These are phyloP conservation scores for Dasyornis broadbenti DNA, from an alignment of 2,113 vertebrate genomes.

Conservation along the genomic window DNA sequence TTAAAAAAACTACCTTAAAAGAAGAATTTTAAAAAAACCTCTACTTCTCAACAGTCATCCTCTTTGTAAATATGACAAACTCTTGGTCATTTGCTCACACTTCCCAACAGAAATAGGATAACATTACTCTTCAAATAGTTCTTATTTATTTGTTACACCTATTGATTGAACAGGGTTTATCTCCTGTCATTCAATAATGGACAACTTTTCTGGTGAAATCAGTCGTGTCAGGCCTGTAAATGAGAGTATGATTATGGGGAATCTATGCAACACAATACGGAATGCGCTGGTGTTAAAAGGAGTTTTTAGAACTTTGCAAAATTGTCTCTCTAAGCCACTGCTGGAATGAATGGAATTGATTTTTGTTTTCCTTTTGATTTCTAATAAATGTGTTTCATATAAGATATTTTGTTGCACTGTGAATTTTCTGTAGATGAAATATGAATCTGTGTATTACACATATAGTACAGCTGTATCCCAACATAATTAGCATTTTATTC, in stretches of 20 bases:
- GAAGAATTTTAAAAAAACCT: not conserved
- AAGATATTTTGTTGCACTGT: not conserved
- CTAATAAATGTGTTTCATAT: not conserved
- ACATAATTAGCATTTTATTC: not conserved
- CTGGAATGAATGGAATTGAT: not conserved
- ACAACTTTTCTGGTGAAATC: conserved; percentile 47
- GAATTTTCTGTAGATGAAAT: not conserved
- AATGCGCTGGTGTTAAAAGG: not conserved
- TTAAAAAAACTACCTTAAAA: conserved; percentile 51
- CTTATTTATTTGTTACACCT: conserved; percentile 48
- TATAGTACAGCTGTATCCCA: not conserved
- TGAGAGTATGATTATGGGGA: not conserved
- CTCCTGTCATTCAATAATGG: conserved; percentile 45
- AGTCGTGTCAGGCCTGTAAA: conserved; percentile 24
- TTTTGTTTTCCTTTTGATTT: conserved; percentile 38
- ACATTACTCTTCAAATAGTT: conserved; percentile 57
- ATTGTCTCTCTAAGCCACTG: not conserved
- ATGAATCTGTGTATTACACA: not conserved
- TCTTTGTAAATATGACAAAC: conserved; percentile 44
- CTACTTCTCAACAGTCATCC: conserved; percentile 14
- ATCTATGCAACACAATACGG: not conserved
- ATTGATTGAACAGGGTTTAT: conserved; percentile 68
- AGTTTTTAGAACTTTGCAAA: conserved; percentile 22
- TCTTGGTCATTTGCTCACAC: conserved; percentile 25
- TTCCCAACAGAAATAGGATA: conserved; percentile 57